Conservation (phyloP, 2,888 invertebrate species). For the Ypsolopha sequella region DNA sequence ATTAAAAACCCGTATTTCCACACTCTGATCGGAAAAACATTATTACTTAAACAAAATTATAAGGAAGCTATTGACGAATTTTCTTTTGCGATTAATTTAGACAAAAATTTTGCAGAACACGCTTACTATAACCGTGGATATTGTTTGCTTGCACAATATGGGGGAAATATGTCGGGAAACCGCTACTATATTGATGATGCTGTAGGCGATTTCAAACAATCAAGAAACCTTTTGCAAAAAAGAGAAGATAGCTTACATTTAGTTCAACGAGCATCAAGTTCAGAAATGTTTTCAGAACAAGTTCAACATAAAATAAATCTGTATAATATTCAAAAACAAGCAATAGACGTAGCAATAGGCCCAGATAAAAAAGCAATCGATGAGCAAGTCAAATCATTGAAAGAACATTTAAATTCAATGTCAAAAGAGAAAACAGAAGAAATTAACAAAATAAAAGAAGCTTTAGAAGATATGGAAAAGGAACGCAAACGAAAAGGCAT, state of each 20-base stretch:
- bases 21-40: conserved; percentile 7
- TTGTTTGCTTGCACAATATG: conserved; percentile 4
- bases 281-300: conserved; percentile 11
- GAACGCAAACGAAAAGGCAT: conserved; percentile 7
- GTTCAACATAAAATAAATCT: conserved; percentile 9
- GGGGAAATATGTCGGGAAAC: background rate
- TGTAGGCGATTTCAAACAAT: conserved; percentile 4
- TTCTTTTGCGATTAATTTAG: conserved; percentile 7
- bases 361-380: conserved; percentile 5
- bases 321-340: conserved; percentile 8
- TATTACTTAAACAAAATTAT: background rate
- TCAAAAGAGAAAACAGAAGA: background rate
- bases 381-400: background rate
- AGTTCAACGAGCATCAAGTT: conserved; percentile 9
- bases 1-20: conserved; percentile 9
- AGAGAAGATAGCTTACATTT: conserved; percentile 9
- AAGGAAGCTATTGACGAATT: conserved; percentile 7
- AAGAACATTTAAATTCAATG: background rate
- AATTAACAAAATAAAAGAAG: background rate
- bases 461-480: background rate
- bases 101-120: conserved; percentile 10
- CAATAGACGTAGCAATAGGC: conserved; percentile 10
- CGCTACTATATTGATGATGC: background rate
- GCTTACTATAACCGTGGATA: conserved; percentile 10
- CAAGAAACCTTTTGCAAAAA: conserved; percentile 7